Evolutionary conservation across 1,140 invertebrate genomes (phyloP), one percentile per base, ranked within the genome.

Genomic region (Leptestheria dahalacensis): DNA sequence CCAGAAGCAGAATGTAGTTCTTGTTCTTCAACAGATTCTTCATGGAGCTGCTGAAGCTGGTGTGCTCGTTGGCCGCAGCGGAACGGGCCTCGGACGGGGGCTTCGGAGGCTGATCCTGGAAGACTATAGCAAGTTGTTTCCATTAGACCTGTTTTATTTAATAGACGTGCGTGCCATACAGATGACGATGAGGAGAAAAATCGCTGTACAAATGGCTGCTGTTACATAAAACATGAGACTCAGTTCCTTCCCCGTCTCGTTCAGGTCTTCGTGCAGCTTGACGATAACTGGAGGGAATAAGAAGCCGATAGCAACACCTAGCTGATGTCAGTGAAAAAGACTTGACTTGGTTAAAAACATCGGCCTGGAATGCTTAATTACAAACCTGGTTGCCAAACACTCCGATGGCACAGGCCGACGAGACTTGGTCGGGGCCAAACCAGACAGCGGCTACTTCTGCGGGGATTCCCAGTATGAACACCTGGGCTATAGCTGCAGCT

Each of bases 301-400:
- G 73, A 95, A 96, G 4, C 91, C 91, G 3, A 89, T 73, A 0
- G 91, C 91, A 11, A 92, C 79, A 20, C 92, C 92, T 15, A 96
- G 72, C 90, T 93, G 74, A 41, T 92, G 83, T 98, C 94, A 76
- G 98, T 98, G 21, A 96, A 95, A 74, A 99, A 98, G 1, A 98
- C 94, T 11, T 55, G 9, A 18, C 26, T 29, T 26, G 20, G 9
- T 55, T 55, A 28, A 55, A 29, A 29, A 29, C 53, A 25, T 55
- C 20, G 33, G 26, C 26, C 53, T 26, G 33, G 33, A 9, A 56
- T 11, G 18, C n/a, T 15, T 20, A 10, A 15, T 10, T 28, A 33
- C 41, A 2, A 70, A 97, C 92, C 83, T 98, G 95, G 76, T 98
- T 99, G 21, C 96, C 96, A 74, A 99, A 98, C 1, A 98, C 95